Percentiles rank a stretch among this genome's conserved stretches.
phyloP scores from a whole-genome alignment of 2,888 invertebrate genomes.

The Tetropium fuscum region DNA sequence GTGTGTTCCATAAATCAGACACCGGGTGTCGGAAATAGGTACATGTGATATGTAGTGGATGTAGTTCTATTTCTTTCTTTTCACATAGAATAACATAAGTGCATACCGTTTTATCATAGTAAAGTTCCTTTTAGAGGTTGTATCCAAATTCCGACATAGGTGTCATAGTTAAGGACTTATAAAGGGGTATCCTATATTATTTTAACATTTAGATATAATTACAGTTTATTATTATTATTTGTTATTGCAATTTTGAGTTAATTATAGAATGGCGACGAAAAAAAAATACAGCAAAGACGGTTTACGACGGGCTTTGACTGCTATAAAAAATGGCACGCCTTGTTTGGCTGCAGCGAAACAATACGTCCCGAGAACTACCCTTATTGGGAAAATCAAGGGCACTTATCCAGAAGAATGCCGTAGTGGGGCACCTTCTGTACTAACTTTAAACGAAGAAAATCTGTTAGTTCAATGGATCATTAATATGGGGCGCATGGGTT shows the following conservation, averaged over 20 bases:
- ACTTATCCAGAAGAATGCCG: conserved; percentile 33
- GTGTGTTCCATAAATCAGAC: conserved; percentile 24
- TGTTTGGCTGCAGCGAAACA: conserved; percentile 29
- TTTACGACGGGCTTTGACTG: conserved; percentile 30
- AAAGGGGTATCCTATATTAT: conserved; percentile 7
- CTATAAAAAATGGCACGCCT: conserved; percentile 29
- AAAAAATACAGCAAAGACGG: conserved; percentile 10
- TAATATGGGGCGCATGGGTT: conserved; percentile 26
- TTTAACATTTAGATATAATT: conserved; percentile 13
- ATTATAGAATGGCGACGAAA: conserved; percentile 20
- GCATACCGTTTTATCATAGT: conserved; percentile 14
- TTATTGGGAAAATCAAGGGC: conserved; percentile 34
- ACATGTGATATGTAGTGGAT: conserved; percentile 8
- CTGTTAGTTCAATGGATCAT: conserved; percentile 32
- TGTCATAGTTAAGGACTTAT: conserved; percentile 19
- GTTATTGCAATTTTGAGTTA: conserved; percentile 9
- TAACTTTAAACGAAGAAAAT: conserved; percentile 31
- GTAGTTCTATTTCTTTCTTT: neutral
- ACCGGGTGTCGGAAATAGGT: conserved; percentile 21
- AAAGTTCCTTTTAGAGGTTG: conserved; percentile 20
- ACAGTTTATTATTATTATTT: conserved; percentile 3
- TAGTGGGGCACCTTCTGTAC: conserved; percentile 29
- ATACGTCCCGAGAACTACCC: conserved; percentile 35
- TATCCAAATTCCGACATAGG: conserved; percentile 23
- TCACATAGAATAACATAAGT: conserved; percentile 18